Base-by-base conservation (phyloP, 2,797 vertebrate species). In the Gymnothorax reevesii region DNA sequence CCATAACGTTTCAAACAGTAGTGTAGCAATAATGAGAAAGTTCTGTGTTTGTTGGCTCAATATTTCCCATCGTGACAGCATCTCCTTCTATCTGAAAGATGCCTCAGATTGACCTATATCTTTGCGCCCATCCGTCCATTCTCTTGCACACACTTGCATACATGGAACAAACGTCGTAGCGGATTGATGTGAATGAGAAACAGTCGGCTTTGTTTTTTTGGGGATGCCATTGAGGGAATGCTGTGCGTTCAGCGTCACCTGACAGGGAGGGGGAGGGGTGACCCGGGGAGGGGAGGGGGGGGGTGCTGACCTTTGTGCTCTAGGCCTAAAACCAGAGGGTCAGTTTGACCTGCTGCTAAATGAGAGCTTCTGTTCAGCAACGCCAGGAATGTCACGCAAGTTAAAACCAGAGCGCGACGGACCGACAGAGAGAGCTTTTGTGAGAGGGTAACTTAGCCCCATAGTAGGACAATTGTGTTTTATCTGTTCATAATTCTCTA, bases 201-300 rank as follows among this genome's bases (percentile, higher is more conserved):
- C 91, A 89, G 89, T 82, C 84, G 92, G 87, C 90, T 92, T 90
- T 93, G 87, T 89, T 92, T 90, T 93, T 92, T 92, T 92, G 66
- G 83, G 90, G 83, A 49, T 89, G 85, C 92, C 95, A 94, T 95
- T 95, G 91, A 92, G 93, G 93, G 95, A 96, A 95, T 95, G 93
- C 93, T 95, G 95, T 96, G 95, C 94, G 94, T 93, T 94, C 94
- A 93, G 93, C 95, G 94, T 96, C 96, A 96, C 95, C 96, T 95
- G 94, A 95, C 95, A 95, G 94, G 95, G 95, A 93, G 95, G 94
- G 95, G 95, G 94, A 94, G 92, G n/a, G 25, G 66, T 8, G 57
- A 15, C 8, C n/a, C 7, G n/a, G 8, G 66, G 17, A 1, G 64
- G 64, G 22, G 64, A 6, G 7, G 25, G n/a, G 9, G 95, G 94